These are phyloP conservation scores for Drosophila busckii DNA, from an alignment of 1,140 invertebrate species.

Conservation along the genomic window DNA sequence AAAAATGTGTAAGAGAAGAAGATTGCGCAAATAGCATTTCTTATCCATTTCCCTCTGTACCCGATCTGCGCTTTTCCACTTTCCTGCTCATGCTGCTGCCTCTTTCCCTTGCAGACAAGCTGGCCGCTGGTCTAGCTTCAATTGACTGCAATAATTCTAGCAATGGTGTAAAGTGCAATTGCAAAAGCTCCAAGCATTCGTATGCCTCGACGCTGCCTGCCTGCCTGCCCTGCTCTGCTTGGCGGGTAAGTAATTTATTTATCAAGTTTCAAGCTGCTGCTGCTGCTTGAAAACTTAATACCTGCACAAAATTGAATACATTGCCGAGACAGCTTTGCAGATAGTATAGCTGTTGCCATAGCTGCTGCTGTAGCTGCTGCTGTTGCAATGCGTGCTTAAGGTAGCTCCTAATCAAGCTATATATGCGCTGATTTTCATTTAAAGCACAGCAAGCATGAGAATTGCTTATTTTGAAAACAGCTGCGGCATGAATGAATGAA, in stretches of 20 bases:
- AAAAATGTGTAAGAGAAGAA: conserved; percentile 1
- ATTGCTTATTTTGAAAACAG: no score
- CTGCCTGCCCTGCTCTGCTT: conserved; percentile 8
- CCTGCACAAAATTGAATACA: conserved; percentile 69
- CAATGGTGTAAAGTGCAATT: conserved; percentile 63
- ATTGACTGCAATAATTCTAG: conserved; percentile 75
- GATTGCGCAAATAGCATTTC: conserved; percentile 48
- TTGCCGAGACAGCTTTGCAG: conserved; percentile 9
- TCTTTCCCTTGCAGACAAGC: conserved; percentile 4
- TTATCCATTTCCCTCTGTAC: neutral
- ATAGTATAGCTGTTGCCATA: no score
- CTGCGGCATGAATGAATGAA: no score
- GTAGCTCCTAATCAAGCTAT: no score
- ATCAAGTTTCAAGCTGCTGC: conserved; percentile 74
- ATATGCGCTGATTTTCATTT: no score
- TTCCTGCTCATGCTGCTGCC: neutral
- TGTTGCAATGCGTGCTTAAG: no score
- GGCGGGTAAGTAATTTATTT: conserved; percentile 69
- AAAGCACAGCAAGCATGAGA: no score
- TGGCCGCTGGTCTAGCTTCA: conserved; percentile 58
- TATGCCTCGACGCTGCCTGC: neutral
- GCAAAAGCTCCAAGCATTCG: conserved; percentile 13
- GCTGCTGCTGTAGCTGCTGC: no score
- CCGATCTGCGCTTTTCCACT: no score
- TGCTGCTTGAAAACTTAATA: conserved; percentile 73